Conservation (phyloP, 2,888 invertebrate species). For the Hanleya hanleyi region DNA sequence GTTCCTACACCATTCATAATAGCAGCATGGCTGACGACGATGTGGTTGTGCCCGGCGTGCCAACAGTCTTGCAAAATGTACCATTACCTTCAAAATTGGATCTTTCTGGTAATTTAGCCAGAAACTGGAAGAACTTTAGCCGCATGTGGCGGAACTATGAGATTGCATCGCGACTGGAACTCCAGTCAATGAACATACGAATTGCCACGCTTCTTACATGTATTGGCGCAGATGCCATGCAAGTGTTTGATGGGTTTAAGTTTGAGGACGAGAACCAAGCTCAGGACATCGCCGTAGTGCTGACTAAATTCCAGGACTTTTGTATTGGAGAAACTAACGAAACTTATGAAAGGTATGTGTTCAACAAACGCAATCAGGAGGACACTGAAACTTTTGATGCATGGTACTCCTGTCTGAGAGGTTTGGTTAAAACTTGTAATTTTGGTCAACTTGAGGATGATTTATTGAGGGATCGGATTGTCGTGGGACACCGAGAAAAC, state of each 20-base stretch:
- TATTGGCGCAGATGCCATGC: slow-evolving; percentile 14
- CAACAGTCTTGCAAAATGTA: too few relatives aligned
- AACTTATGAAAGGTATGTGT: too few relatives aligned
- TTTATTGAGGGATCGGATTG: slow-evolving; percentile 23
- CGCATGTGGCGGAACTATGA: not conserved
- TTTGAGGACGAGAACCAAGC: slow-evolving; percentile 15
- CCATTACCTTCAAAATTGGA: too few relatives aligned
- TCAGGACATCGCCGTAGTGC: not conserved
- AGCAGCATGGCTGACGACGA: too few relatives aligned
- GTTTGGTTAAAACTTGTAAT: slow-evolving; percentile 25
- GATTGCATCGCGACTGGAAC: not conserved
- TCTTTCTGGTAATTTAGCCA: too few relatives aligned
- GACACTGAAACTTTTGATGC: slow-evolving; percentile 22
- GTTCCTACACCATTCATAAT: too few relatives aligned
- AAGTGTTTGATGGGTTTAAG: slow-evolving; percentile 13
- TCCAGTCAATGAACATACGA: not conserved
- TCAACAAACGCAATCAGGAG: slow-evolving; percentile 21
- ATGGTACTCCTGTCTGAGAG: slow-evolving; percentile 17
- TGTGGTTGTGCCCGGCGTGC: too few relatives aligned
- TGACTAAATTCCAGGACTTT: slow-evolving; percentile 21
- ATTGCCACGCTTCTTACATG: not conserved
- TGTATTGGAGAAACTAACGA: too few relatives aligned
- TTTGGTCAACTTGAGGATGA: slow-evolving; percentile 12
- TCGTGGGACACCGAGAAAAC: slow-evolving; percentile 25
- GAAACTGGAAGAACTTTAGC: not conserved